Conservation (phyloP, 2,888 invertebrate species). For the Caprella mutica region DNA sequence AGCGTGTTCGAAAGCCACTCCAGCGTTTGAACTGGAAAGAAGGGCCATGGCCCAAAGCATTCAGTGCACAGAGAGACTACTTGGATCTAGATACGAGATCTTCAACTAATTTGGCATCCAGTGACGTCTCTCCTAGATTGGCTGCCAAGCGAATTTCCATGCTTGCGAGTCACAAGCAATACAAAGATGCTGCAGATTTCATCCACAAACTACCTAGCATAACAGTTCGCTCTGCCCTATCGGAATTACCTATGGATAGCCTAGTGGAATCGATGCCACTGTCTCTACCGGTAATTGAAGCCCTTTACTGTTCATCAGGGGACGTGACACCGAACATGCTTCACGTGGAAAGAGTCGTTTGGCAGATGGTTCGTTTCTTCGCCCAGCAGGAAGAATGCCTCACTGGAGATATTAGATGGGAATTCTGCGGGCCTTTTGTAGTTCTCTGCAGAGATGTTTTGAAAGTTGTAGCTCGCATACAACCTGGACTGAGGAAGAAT, state of each 20-base stretch:
- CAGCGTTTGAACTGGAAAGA: conserved; percentile 37
- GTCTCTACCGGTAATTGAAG: conserved; percentile 73
- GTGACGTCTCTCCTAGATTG: conserved; percentile 44
- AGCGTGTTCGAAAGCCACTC: conserved; percentile 29
- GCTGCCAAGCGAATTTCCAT: conserved; percentile 54
- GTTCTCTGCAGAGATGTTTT: conserved; percentile 43
- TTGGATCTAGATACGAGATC: conserved; percentile 35
- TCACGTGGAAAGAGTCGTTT: conserved; percentile 64
- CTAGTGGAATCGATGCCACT: conserved; percentile 81
- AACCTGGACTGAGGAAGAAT: conserved; percentile 50
- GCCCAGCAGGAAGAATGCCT: conserved; percentile 41
- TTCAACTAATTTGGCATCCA: conserved; percentile 38
- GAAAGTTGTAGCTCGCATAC: conserved; percentile 45
- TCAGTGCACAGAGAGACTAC: conserved; percentile 25
- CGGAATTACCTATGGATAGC: conserved; percentile 70
- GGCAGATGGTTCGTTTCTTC: conserved; percentile 73
- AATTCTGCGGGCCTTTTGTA: conserved; percentile 40
- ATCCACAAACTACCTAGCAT: conserved; percentile 66
- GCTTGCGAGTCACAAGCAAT: conserved; percentile 75
- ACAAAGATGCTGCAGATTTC: conserved; percentile 77
- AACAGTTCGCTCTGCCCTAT: conserved; percentile 55
- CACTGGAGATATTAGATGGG: conserved; percentile 37
- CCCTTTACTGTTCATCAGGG: conserved; percentile 52
- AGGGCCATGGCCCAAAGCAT: conserved; percentile 36
- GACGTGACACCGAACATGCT: conserved; percentile 37